These are phyloP conservation scores for Mirounga angustirostris DNA, from an alignment of 2,113 vertebrate species.

Conservation along the genomic window DNA sequence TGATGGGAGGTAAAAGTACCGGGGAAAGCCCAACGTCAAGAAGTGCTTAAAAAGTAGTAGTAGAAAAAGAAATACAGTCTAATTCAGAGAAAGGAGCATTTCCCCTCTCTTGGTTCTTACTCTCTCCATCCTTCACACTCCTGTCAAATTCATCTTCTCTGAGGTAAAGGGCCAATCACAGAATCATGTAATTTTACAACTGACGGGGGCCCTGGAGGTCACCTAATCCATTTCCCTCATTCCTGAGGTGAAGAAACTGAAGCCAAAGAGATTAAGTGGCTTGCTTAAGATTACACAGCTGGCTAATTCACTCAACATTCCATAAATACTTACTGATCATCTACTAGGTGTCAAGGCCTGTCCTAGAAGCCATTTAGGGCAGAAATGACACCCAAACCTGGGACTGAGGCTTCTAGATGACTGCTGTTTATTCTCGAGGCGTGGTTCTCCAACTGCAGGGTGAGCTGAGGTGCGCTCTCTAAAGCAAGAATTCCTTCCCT, in stretches of 20 bases:
- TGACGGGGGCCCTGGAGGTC: slow-evolving; percentile 48
- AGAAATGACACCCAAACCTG: background rate
- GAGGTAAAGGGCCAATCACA: slow-evolving; percentile 59
- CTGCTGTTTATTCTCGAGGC: background rate
- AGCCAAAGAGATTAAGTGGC: slow-evolving; percentile 53
- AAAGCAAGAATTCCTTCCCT: background rate
- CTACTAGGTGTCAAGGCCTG: slow-evolving; percentile 6
- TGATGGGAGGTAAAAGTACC: background rate
- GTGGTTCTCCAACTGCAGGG: background rate
- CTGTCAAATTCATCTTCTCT: slow-evolving; percentile 67
- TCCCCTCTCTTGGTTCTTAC: background rate
- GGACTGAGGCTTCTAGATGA: background rate
- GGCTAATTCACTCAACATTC: slow-evolving; percentile 59
- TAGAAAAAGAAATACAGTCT: background rate
- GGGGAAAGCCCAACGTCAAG: background rate
- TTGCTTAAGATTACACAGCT: slow-evolving; percentile 47
- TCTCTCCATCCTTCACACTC: slow-evolving; percentile 46
- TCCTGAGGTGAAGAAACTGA: slow-evolving; percentile 53
- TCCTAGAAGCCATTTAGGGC: background rate
- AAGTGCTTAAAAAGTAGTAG: background rate
- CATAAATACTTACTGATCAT: slow-evolving; percentile 64
- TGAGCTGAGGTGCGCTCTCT: background rate
- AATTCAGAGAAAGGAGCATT: slow-evolving; percentile 1
- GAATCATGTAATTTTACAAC: slow-evolving; percentile 71
- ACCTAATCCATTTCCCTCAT: slow-evolving; percentile 47